A percentile compares a stretch with the other conserved stretches of the same genome.
These are phyloP conservation scores for Metacarcinus magister DNA, from an alignment of 2,888 invertebrate genomes.

Conservation along the genomic window DNA sequence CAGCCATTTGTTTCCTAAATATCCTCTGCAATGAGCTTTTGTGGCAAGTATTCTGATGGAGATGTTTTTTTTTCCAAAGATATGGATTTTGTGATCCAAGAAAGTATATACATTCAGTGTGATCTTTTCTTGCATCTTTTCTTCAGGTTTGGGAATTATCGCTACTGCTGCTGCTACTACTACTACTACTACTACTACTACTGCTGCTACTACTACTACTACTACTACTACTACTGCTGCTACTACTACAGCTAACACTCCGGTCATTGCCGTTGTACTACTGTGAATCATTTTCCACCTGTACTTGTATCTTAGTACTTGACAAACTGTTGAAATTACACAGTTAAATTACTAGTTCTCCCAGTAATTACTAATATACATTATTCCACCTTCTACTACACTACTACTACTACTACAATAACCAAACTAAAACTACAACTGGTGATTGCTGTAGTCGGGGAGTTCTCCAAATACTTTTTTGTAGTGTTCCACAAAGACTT, in stretches of 20 bases:
- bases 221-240: neutral
- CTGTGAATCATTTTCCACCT: neutral
- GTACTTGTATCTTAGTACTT: neutral
- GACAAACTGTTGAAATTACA: slow-evolving; percentile 18
- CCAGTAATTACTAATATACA: neutral
- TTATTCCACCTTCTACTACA: neutral
- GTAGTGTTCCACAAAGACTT: slow-evolving; percentile 81
- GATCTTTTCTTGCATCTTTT: slow-evolving; percentile 6
- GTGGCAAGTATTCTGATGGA: neutral
- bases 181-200: neutral
- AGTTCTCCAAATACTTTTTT: slow-evolving; percentile 80
- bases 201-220: neutral
- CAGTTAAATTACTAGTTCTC: neutral
- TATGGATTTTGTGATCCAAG: neutral
- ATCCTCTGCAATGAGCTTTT: neutral
- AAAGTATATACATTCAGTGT: neutral
- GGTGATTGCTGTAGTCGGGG: slow-evolving; percentile 75
- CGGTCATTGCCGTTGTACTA: neutral
- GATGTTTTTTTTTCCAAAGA: neutral
- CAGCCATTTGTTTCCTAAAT: neutral
- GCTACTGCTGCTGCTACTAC: neutral
- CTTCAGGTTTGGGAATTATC: neutral
- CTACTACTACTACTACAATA: neutral
- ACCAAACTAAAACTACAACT: slow-evolving; percentile 57
- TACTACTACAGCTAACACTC: neutral